phyloP scores from a whole-genome alignment of 2,888 invertebrate species.

The Empis livida region DNA sequence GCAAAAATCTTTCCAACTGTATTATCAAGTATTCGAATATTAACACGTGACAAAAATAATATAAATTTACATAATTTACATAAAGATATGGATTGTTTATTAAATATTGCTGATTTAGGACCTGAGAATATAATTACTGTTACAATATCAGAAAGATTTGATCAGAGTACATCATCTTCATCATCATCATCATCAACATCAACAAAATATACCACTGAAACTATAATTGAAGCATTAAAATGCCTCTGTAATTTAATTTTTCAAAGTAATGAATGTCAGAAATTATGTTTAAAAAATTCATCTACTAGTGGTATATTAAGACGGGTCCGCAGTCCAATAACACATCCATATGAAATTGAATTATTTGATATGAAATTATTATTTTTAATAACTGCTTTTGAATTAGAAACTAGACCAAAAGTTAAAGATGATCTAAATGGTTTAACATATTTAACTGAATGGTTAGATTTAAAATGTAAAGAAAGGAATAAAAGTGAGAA shows the following conservation, averaged over 20 bases:
- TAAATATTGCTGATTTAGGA: conserved; percentile 52
- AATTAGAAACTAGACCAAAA: conserved; percentile 50
- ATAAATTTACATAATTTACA: conserved; percentile 51
- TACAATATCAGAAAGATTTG: background rate
- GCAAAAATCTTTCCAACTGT: conserved; percentile 21
- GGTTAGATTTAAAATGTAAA: conserved; percentile 49
- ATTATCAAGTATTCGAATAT: conserved; percentile 33
- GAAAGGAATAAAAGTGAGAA: conserved; percentile 39
- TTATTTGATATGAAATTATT: conserved; percentile 78
- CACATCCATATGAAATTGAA: conserved; percentile 40
- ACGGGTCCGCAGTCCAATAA: conserved; percentile 43
- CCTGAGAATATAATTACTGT: conserved; percentile 19
- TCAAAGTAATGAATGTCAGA: conserved; percentile 53
- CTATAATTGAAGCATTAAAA: conserved; percentile 68
- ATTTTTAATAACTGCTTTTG: conserved; percentile 77
- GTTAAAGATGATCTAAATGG: conserved; percentile 57
- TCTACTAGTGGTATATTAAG: conserved; percentile 58
- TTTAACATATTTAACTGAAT: conserved; percentile 51
- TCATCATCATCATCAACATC: conserved; percentile 9
- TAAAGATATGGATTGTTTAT: conserved; percentile 52
- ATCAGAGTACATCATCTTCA: background rate
- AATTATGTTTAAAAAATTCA: conserved; percentile 45
- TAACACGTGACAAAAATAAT: conserved; percentile 64
- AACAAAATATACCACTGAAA: conserved; percentile 36
- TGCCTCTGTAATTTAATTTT: conserved; percentile 80